These are phyloP conservation scores for Nasonia oneida DNA, from an alignment of 2,888 invertebrate species.

Conservation along the genomic window DNA sequence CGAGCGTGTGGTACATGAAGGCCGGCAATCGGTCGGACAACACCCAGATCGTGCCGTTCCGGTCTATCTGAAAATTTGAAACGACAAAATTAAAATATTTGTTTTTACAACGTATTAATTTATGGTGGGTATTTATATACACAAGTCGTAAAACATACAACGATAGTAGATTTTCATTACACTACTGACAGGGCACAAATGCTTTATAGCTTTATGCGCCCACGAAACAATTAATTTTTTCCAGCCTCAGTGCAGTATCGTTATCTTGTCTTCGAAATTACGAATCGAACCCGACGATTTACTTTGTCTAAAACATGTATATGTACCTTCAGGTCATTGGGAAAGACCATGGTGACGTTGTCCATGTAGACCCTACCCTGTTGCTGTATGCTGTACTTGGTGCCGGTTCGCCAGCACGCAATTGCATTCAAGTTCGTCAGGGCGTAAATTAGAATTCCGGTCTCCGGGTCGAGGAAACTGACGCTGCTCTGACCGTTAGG, in stretches of 20 bases:
- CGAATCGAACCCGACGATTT: neutral
- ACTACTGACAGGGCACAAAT: neutral
- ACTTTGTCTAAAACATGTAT: neutral
- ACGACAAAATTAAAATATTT: neutral
- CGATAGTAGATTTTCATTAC: neutral
- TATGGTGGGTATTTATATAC: too few relatives aligned
- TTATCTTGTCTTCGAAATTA: conserved; percentile 1
- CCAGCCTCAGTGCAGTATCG: neutral
- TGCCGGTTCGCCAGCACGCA: conserved; percentile 88
- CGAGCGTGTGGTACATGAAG: conserved; percentile 85
- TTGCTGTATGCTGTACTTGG: conserved; percentile 85
- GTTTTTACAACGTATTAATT: too few relatives aligned
- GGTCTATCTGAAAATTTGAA: conserved; percentile 79
- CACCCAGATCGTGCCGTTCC: conserved; percentile 86
- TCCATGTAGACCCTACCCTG: conserved; percentile 88
- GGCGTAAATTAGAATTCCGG: conserved; percentile 88
- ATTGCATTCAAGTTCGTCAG: conserved; percentile 88
- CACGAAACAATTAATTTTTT: neutral
- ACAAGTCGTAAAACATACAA: neutral
- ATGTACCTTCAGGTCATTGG: conserved; percentile 87
- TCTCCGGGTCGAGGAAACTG: conserved; percentile 86
- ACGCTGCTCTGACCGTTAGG: conserved; percentile 87
- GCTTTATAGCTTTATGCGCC: neutral
- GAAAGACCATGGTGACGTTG: conserved; percentile 87
- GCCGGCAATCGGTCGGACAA: conserved; percentile 86